Evolutionary conservation across 2,888 invertebrate species (phyloP), one percentile per base, ranked within the genome.

Genomic region (Spodoptera picta): DNA sequence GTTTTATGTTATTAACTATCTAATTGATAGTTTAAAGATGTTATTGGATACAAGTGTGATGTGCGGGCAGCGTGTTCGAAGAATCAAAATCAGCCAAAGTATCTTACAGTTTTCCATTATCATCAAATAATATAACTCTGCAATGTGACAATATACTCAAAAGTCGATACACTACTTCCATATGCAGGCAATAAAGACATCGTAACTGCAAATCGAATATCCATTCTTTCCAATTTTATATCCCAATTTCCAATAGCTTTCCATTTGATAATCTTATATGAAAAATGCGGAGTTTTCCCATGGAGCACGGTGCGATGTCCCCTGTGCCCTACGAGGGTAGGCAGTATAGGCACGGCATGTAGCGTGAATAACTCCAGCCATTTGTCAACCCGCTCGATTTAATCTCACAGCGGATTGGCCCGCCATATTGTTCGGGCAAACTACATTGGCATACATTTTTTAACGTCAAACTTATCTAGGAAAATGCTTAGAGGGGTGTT

Each of bases 321-420:
- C 67, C 53, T 4, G 43, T 12, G 9, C 47, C 24, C n/a, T 23
- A 23, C 12, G 56, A 57, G 68, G 60, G 65, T 44, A 46, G 65
- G 50, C 67, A n/a, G 49, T 5, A 6, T 51, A 53, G 44, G 66
- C 79, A 81, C 80, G 76, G 68, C 74, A 82, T 68, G 60, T 85
- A 56, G 85, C 86, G 85, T 85, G 85, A 70, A 58, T 47, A 36
- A 55, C 60, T 60, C 55, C 68, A 67, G 61, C 79, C 72, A 77
- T 80, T 82, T 79, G 75, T 79, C 79, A 79, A 80, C 71, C 79
- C 78, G 76, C 75, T 81, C 82, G 81, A 81, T 73, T 77, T 75
- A 79, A 82, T 81, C 76, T 77, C 55, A 54, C 60, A 47, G 50
- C 56, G 71, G 60, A 73, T 74, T 74, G 65, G 62, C 71, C 81